These are phyloP conservation scores for Apis laboriosa DNA, from an alignment of 1,140 invertebrate species.

Conservation along the genomic window DNA sequence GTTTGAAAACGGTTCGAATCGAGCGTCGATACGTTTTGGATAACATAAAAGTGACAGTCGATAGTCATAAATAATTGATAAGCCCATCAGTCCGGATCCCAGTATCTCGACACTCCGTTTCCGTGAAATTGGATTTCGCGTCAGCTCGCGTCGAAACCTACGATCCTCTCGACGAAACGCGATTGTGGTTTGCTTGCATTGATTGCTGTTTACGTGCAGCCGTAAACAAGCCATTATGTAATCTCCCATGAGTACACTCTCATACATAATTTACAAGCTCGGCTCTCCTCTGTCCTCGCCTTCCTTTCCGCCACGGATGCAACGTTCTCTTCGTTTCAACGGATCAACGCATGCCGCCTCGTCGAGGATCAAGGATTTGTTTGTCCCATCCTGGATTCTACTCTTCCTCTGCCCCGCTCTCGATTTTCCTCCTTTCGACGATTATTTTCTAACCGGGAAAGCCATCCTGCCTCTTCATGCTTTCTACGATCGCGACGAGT, in stretches of 20 bases:
- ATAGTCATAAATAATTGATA: constrained; percentile 63
- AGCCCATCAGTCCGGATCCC: constrained; percentile 43
- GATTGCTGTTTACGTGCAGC: constrained; percentile 73
- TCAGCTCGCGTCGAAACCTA: neutral
- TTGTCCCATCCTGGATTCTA: neutral
- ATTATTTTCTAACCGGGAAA: constrained; percentile 16
- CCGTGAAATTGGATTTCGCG: constrained; percentile 40
- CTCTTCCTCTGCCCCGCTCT: neutral
- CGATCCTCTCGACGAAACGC: constrained; percentile 35
- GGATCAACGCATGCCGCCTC: neutral
- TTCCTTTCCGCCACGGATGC: neutral
- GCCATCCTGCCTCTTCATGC: constrained; percentile 28
- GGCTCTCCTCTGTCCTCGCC: constrained; percentile 47
- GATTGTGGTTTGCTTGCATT: constrained; percentile 60
- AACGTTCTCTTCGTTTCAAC: constrained; percentile 8
- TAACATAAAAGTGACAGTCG: neutral
- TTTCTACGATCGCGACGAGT: constrained; percentile 30
- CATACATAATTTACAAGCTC: constrained; percentile 71
- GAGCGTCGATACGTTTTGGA: constrained; percentile 22
- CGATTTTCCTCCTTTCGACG: constrained; percentile 13
- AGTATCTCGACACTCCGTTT: constrained; percentile 36
- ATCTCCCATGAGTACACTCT: constrained; percentile 68
- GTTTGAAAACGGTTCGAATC: constrained; percentile 20
- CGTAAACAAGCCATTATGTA: constrained; percentile 75
- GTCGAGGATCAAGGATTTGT: neutral